Evolutionary conservation across 2,888 invertebrate genomes (phyloP).

Genomic region (Aleiodes alternator): DNA sequence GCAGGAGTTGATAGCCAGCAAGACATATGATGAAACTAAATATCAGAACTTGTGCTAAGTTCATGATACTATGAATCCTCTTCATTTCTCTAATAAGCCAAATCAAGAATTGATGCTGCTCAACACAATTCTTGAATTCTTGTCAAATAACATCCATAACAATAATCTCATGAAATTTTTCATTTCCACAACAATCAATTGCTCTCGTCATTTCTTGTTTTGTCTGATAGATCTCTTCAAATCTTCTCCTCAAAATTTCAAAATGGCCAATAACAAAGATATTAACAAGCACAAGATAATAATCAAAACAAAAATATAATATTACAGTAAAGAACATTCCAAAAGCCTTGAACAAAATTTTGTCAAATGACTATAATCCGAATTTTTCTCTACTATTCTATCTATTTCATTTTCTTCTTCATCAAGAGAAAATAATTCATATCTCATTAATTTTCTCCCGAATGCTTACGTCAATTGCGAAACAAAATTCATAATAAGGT

Average conservation of each 20-base stretch:
- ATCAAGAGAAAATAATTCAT: too few species aligned
- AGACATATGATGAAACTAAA: conserved; percentile 9
- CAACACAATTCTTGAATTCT: conserved; percentile 5
- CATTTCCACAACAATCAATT: too few species aligned
- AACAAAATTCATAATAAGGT: conserved; percentile 34
- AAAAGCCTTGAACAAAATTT: neutral
- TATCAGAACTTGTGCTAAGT: neutral
- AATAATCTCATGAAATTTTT: too few species aligned
- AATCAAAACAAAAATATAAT: neutral
- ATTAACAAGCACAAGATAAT: neutral
- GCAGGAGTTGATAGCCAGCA: conserved; percentile 1
- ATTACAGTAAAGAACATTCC: neutral
- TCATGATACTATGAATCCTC: neutral
- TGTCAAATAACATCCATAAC: neutral
- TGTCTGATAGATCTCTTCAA: neutral
- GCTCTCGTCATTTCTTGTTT: neutral
- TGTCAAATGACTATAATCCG: neutral
- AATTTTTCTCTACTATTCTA: neutral
- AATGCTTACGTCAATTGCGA: conserved; percentile 39
- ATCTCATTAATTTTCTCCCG: too few species aligned
- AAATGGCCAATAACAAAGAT: neutral
- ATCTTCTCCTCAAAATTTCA: neutral
- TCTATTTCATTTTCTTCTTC: too few species aligned
- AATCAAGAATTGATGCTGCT: conserved; percentile 23
- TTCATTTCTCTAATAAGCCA: neutral